Evolutionary conservation across 2,113 vertebrate species (phyloP).

Genomic region (Elaphurus davidianus): DNA sequence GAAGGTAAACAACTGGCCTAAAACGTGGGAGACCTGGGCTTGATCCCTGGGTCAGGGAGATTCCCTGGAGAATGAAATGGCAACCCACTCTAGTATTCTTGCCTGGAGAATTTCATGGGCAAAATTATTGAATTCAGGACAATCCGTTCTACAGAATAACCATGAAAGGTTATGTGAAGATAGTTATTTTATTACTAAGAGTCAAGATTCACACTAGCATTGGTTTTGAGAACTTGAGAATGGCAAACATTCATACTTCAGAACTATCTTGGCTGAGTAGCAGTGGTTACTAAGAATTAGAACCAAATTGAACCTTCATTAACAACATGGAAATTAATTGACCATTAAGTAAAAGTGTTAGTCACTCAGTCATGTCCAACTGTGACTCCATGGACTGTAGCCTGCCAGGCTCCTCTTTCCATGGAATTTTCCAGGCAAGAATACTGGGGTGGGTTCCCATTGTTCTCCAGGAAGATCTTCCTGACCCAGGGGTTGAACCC

Average conservation of each 20-base stretch:
- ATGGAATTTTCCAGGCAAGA: background rate
- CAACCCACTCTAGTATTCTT: background rate
- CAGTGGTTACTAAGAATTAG: background rate
- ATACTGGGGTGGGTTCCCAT: background rate
- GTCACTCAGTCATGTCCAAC: background rate
- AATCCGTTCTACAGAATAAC: background rate
- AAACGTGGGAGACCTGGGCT: background rate
- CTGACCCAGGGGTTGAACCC: background rate
- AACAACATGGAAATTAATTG: background rate
- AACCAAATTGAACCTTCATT: background rate
- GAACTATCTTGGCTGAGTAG: background rate
- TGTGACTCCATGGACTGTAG: background rate
- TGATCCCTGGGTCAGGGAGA: rapidly evolving
- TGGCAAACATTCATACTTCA: background rate
- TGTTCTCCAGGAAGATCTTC: background rate
- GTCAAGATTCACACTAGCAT: background rate
- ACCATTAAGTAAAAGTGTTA: background rate
- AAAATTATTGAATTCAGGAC: background rate
- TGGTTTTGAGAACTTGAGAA: conserved; percentile 10
- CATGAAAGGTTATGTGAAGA: background rate
- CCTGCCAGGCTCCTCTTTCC: background rate
- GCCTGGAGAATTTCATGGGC: background rate
- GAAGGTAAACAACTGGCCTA: background rate
- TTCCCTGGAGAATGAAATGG: background rate
- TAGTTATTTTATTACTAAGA: background rate